Conservation (phyloP, 2,113 vertebrate species). For the Sciurus niger region DNA sequence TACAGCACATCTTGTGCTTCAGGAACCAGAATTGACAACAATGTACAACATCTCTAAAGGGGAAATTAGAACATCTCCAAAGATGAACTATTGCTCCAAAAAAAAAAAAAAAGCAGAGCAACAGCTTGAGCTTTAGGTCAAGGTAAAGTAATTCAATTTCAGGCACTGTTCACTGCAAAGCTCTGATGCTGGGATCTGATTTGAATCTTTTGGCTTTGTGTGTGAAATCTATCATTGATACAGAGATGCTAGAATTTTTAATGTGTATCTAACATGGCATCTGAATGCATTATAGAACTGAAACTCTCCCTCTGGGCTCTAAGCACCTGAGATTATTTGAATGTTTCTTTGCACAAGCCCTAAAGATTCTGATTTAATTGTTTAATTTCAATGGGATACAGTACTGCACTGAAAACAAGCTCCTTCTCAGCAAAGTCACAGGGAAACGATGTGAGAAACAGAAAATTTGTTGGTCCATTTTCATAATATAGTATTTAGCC, state of each 20-base stretch:
- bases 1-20: not conserved
- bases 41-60: constrained; percentile 6
- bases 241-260: constrained; percentile 1
- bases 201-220: constrained; percentile 58
- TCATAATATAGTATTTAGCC: too few relatives aligned
- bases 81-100: constrained; percentile 12
- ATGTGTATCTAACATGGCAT: constrained; percentile 1
- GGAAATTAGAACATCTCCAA: constrained; percentile 58
- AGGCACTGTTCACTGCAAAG: constrained; percentile 24
- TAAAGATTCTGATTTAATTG: not conserved
- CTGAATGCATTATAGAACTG: constrained; percentile 13
- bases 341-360: not conserved
- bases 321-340: constrained; percentile 16
- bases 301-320: not conserved
- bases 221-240: constrained; percentile 20
- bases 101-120: constrained; percentile 24
- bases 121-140: constrained; percentile 21
- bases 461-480: too few relatives aligned
- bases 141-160: constrained; percentile 58
- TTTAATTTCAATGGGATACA: not conserved
- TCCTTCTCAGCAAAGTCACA: not conserved
- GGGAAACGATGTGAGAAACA: not conserved
- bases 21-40: not conserved
- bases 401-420: not conserved
- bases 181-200: constrained; percentile 30